phyloP scores from a whole-genome alignment of 2,797 vertebrate genomes.

The Alfaro cultratus region DNA sequence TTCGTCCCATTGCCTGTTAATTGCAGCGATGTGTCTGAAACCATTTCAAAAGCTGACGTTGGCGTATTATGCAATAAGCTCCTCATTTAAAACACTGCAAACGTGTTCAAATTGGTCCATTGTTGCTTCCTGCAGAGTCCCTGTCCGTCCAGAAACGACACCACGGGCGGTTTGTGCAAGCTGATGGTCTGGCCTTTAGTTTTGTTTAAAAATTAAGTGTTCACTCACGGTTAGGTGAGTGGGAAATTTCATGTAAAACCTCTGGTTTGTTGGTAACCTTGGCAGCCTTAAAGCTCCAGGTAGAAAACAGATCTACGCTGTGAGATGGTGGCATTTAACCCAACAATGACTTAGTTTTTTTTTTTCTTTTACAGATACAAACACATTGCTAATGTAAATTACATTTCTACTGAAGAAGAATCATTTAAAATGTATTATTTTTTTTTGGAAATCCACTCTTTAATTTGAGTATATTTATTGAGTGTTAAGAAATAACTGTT shows the following conservation, averaged over 20 bases:
- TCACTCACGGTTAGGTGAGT: neutral
- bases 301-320: neutral
- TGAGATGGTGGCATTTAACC: neutral
- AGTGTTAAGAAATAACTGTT: neutral
- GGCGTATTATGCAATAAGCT: neutral
- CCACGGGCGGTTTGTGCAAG: neutral
- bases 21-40: neutral
- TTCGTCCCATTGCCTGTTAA: constrained; percentile 30
- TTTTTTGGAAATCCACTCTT: neutral
- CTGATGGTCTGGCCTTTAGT: constrained; percentile 1
- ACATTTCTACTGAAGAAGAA: neutral
- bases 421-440: neutral
- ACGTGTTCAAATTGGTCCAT: neutral
- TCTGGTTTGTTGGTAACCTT: neutral
- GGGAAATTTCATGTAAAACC: neutral
- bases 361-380: neutral
- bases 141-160: neutral
- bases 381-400: neutral
- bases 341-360: neutral
- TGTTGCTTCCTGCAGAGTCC: neutral
- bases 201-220: constrained; percentile 9
- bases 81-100: neutral
- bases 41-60: neutral
- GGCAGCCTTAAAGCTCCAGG: neutral
- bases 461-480: neutral